Percentiles rank a stretch among this genome's conserved stretches.
phyloP scores from a whole-genome alignment of 2,797 vertebrate species.

The Huso huso region DNA sequence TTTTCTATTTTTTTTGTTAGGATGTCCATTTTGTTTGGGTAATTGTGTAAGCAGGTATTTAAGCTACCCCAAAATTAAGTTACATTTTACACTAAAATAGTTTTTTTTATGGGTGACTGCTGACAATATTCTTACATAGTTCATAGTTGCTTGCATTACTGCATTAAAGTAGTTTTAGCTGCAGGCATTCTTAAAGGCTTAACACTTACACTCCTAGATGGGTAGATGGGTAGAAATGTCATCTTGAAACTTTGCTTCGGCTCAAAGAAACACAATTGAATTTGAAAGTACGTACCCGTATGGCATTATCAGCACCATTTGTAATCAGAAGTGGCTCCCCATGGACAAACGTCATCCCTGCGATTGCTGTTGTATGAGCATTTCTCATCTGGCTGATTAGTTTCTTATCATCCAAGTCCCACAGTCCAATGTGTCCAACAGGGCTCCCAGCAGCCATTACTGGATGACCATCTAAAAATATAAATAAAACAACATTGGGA shows the following conservation, averaged over 20 bases:
- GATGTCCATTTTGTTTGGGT: no score
- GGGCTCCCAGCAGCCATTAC: slow-evolving; percentile 84
- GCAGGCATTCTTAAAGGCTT: no score
- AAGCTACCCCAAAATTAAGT: no score
- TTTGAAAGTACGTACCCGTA: slow-evolving; percentile 58
- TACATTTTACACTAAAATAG: no score
- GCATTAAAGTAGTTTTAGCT: no score
- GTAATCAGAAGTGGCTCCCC: slow-evolving; percentile 83
- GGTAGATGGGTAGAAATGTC: not conserved
- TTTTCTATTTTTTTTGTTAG: no score
- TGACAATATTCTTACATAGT: no score
- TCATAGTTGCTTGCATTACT: no score
- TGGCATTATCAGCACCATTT: slow-evolving; percentile 84
- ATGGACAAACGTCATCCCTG: slow-evolving; percentile 79
- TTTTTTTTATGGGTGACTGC: no score
- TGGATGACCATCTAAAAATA: slow-evolving; percentile 75
- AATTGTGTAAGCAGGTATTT: no score
- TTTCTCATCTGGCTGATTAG: slow-evolving; percentile 78
- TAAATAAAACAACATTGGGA: slow-evolving; percentile 17
- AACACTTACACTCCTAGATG: not conserved
- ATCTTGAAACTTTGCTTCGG: not conserved
- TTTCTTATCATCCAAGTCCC: slow-evolving; percentile 85
- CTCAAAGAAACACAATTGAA: not conserved
- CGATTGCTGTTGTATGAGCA: slow-evolving; percentile 76
- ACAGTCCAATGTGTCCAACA: slow-evolving; percentile 84